Base-by-base conservation (phyloP, 2,797 vertebrate genomes). In the Vireo griseus region DNA sequence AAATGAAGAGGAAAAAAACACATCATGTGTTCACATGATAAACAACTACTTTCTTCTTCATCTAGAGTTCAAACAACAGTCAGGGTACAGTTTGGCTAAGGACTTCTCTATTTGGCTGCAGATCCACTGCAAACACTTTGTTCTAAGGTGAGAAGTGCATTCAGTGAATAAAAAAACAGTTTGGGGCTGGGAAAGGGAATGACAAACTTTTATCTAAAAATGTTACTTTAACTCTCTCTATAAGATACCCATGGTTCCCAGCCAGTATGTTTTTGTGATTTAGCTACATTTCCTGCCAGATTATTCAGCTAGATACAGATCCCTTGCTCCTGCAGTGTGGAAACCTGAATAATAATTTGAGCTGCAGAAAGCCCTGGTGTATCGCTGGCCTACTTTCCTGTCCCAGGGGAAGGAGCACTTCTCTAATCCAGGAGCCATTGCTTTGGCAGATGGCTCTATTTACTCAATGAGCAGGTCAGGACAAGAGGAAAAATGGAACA, bases 401-500 rank as follows among this genome's bases (percentile, higher is more conserved):
- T 96, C 96, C 91, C 94, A 47, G 44, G 68, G 94, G 57, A 95
- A 90, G 88, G 77, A 87, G 81, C 57, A 48, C 51, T 87, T 69
- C 91, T 93, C 83, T 91, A 91, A 94, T 93, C 92, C 88, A 68
- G 95, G 83, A 94, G 88, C 83, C 88, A 62, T 90, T 92, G 88
- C 92, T 94, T 90, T 95, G 95, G 94, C 91, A 96, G 90, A 94
- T 92, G 95, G 69, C 92, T 96, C 75, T 96, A 91, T 95, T 94
- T 95, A 78, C 88, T 90, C 95, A 88, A 81, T 16, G 94, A 94
- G 79, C 92, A 91, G 95, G 95, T 96, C 95, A 92, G 88, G 76
- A 92, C 75, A 68, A 75, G 82, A 93, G 87, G 62, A 84, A 86
- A 92, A 92, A 77, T 35, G 83, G 94, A 92, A 88, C 83, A 63